Conservation (phyloP, 2,888 invertebrate species). For the Drosophila subsilvestris region DNA sequence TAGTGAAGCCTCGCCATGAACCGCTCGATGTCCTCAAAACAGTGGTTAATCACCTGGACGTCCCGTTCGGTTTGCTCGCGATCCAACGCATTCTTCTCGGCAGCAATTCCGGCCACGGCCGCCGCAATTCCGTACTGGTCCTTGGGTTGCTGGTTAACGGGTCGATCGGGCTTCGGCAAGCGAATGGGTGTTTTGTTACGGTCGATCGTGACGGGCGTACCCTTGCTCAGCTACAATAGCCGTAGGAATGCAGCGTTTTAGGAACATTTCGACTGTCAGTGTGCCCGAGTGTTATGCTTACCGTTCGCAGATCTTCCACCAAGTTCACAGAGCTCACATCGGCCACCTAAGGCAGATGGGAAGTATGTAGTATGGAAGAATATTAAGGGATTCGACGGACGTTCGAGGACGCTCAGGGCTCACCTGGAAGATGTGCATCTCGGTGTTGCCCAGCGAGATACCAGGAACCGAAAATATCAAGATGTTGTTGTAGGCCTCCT, state of each 20-base stretch:
- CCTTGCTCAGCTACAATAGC: conserved; percentile 85
- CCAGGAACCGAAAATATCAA: conserved; percentile 96
- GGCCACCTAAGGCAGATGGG: conserved; percentile 86
- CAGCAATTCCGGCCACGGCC: conserved; percentile 85
- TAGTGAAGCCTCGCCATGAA: conserved; percentile 98
- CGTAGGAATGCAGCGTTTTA: neutral
- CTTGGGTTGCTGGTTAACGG: conserved; percentile 62
- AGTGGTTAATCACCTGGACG: conserved; percentile 96
- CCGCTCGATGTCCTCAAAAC: conserved; percentile 99
- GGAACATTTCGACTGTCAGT: neutral
- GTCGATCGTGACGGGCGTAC: conserved; percentile 86
- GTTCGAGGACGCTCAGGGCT: conserved; percentile 4
- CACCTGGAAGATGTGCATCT: conserved; percentile 98
- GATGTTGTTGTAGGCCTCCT: conserved; percentile 99
- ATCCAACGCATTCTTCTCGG: conserved; percentile 92
- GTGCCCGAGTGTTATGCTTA: neutral
- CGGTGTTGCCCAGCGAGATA: conserved; percentile 88
- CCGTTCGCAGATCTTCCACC: conserved; percentile 90
- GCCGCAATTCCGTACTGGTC: conserved; percentile 82
- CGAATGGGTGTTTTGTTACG: conserved; percentile 80
- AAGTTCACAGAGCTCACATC: conserved; percentile 92
- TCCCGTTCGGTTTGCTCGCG: conserved; percentile 97
- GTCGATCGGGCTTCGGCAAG: conserved; percentile 64
- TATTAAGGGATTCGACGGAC: neutral
- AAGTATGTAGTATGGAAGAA: neutral